phyloP scores from a whole-genome alignment of 2,888 invertebrate genomes.

The Celastrina argiolus region DNA sequence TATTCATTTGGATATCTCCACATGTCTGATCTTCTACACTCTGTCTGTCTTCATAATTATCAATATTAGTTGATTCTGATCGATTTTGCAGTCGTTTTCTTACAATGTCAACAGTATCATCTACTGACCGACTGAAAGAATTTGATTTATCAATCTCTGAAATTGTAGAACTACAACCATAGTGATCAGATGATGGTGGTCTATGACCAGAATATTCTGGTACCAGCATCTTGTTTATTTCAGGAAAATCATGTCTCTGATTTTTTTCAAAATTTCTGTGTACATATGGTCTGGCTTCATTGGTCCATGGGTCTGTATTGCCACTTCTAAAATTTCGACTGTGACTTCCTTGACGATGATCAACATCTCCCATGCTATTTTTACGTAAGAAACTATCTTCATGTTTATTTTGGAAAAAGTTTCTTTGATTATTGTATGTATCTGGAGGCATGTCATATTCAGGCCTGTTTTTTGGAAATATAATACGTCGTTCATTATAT shows the following conservation, averaged over 20 bases:
- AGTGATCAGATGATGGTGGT: slow-evolving; percentile 69
- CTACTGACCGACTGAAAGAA: slow-evolving; percentile 61
- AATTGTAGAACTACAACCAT: slow-evolving; percentile 49
- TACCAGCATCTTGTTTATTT: slow-evolving; percentile 42
- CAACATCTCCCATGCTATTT: slow-evolving; percentile 63
- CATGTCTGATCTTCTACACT: slow-evolving; percentile 40
- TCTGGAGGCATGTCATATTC: slow-evolving; percentile 37
- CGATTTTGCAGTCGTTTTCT: slow-evolving; percentile 57
- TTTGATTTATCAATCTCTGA: slow-evolving; percentile 55
- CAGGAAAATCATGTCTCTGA: slow-evolving; percentile 38
- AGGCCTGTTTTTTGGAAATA: slow-evolving; percentile 39
- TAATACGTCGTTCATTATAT: slow-evolving; percentile 36
- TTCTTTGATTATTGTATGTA: slow-evolving; percentile 35
- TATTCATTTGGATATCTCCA: slow-evolving; percentile 33
- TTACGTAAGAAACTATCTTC: slow-evolving; percentile 38
- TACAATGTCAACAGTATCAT: slow-evolving; percentile 68
- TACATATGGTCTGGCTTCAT: slow-evolving; percentile 40
- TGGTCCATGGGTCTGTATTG: slow-evolving; percentile 43
- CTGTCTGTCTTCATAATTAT: slow-evolving; percentile 36
- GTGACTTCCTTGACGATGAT: slow-evolving; percentile 45
- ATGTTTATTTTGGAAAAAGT: slow-evolving; percentile 39
- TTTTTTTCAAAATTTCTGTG: slow-evolving; percentile 44
- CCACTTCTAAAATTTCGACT: slow-evolving; percentile 36
- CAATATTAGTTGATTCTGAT: slow-evolving; percentile 46
- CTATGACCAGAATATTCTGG: slow-evolving; percentile 59